Evolutionary conservation across 2,888 invertebrate species (phyloP), one percentile per base, ranked within the genome.

Genomic region (Griposia aprilina): DNA sequence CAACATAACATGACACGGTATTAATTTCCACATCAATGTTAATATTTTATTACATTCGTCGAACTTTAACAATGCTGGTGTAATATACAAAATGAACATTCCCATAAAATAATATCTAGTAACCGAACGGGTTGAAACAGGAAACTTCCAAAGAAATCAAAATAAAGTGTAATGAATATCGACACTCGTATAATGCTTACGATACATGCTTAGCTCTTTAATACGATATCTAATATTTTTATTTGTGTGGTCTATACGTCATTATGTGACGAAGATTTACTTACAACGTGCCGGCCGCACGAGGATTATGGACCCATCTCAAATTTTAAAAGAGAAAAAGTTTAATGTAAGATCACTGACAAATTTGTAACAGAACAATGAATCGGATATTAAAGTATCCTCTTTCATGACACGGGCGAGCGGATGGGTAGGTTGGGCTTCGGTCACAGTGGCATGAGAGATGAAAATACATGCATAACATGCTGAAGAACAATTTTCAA

Each of bases 331-430:
- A 93, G 93, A 93, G 93, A 95, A 96, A 96, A 96, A 95, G 95
- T 96, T 96, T 94, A 94, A 95, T 96, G 95, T 96, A 93, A 96
- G 96, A 97, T 97, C 96, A 95, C 96, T 97, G 96, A 97, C 96
- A 96, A 96, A 96, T 97, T 97, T 97, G 96, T 96, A 96, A 96
- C 97, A 96, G 96, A 96, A 96, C 96, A 97, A 96, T 96, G 96
- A 96, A 94, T 96, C 94, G 96, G 96, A 96, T 96, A 96, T 96
- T 95, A 96, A 95, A 95, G 96, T 96, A 96, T 97, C 96, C 91
- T 91, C 93, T 97, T 97, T 95, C 96, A 94, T 95, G 97, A 95
- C 94, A 94, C 95, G 94, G 95, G 93, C 94, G 93, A 96, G 94
- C 95, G 95, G 95, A 95, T 95, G 94, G 93, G 93, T 87, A 87